phyloP scores from a whole-genome alignment of 30 jellyfish, hydroid and myxozoan species.

The Cassiopea xamachana region DNA sequence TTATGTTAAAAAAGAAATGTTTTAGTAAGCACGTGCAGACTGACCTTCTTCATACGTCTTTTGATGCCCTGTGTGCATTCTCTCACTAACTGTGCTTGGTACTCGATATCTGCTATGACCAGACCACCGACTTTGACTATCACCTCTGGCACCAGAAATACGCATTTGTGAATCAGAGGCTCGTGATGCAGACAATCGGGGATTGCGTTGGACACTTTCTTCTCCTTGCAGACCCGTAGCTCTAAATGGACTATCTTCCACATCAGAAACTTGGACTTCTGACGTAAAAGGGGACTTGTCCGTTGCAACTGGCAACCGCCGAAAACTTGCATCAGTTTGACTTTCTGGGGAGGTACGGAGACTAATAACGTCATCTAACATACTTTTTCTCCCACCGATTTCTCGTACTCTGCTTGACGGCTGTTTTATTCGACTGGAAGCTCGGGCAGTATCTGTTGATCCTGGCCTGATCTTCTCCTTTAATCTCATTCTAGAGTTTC shows the following conservation, averaged over 20 bases:
- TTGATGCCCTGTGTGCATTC: not conserved
- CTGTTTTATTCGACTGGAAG: not conserved
- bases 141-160: not conserved
- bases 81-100: not conserved
- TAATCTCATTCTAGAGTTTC: not conserved
- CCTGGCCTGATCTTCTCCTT: not conserved
- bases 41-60: not conserved
- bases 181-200: conserved; percentile 17
- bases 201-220: conserved; percentile 8
- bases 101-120: not conserved
- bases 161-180: not conserved
- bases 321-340: conserved; percentile 56
- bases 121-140: conserved; percentile 6
- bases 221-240: conserved; percentile 1
- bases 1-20: no score
- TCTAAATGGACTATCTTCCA: not conserved
- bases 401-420: conserved; percentile 33
- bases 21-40: no score
- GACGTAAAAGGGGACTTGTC: conserved; percentile 16
- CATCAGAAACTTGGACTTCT: not conserved
- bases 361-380: conserved; percentile 57
- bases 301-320: conserved; percentile 31
- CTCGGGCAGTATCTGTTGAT: not conserved
- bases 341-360: conserved; percentile 55
- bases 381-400: conserved; percentile 1